A percentile compares a stretch with the other conserved stretches of the same genome.
Conservation (phyloP, 2,113 vertebrate species). For the Abramis brama region DNA sequence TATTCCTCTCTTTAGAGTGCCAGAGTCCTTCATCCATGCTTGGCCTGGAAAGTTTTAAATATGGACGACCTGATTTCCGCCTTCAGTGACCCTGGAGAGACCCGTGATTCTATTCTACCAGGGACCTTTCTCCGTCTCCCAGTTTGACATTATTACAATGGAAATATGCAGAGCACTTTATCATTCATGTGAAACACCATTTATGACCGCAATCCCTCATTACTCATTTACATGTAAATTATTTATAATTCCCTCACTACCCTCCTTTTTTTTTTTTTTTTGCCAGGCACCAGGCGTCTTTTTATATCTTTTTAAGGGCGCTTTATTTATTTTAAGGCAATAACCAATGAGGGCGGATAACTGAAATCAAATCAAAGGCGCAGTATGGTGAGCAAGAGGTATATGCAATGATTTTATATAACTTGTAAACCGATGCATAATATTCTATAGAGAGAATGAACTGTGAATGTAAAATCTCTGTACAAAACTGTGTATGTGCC, state of each 20-base stretch:
- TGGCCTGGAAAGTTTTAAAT: slow-evolving; percentile 26
- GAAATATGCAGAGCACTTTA: slow-evolving; percentile 38
- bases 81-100: slow-evolving; percentile 27
- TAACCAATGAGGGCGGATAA: slow-evolving; percentile 15
- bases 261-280: slow-evolving; percentile 14
- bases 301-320: background rate
- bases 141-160: slow-evolving; percentile 40
- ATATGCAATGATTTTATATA: slow-evolving; percentile 11
- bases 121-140: slow-evolving; percentile 8
- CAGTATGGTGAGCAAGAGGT: background rate
- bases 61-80: background rate
- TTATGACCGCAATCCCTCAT: slow-evolving; percentile 47
- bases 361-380: slow-evolving; percentile 11
- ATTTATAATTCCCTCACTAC: slow-evolving; percentile 37
- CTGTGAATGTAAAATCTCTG: background rate
- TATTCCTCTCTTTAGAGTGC: background rate
- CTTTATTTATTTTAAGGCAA: slow-evolving; percentile 1
- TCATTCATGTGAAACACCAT: slow-evolving; percentile 41
- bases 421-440: background rate
- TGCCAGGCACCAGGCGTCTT: background rate
- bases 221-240: slow-evolving; percentile 55
- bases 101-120: slow-evolving; percentile 14
- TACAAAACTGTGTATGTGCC: background rate
- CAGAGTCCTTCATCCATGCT: slow-evolving; percentile 12
- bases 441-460: slow-evolving; percentile 1